Percentiles rank a stretch among this genome's conserved stretches.
Evolutionary conservation across 2,113 vertebrate species (phyloP).

Genomic region (Dinomys branickii): DNA sequence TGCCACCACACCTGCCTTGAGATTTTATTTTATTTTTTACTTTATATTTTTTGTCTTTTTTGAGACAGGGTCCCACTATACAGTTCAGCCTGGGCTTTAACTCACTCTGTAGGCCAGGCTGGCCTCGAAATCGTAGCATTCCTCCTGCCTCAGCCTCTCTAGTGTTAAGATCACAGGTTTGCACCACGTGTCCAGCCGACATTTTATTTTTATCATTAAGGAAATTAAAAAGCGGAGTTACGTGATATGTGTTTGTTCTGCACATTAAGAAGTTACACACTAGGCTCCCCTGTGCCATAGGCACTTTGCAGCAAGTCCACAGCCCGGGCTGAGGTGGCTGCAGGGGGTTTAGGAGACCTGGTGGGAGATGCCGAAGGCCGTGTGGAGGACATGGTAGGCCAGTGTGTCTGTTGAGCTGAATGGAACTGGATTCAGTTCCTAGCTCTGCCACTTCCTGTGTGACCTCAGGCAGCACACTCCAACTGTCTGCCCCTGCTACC

Average conservation of each 20-base stretch:
- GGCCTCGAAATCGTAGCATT: background rate
- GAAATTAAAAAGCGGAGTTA: background rate
- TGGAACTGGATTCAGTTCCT: background rate
- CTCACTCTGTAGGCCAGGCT: background rate
- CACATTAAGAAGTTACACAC: background rate
- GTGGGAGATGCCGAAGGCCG: accelerated
- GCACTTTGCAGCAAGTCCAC: accelerated
- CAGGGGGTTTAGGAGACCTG: accelerated
- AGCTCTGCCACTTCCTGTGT: background rate
- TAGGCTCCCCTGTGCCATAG: background rate
- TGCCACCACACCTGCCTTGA: no score
- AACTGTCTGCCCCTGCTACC: background rate
- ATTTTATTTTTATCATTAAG: background rate
- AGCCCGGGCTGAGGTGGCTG: accelerated
- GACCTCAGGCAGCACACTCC: background rate
- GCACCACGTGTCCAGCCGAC: background rate
- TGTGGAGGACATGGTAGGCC: accelerated
- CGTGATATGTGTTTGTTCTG: background rate
- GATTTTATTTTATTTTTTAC: no score
- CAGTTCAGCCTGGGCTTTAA: background rate
- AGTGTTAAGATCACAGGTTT: background rate
- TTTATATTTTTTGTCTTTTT: background rate
- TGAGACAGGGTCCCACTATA: background rate
- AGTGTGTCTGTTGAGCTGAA: accelerated
- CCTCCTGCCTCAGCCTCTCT: background rate